Percentiles rank a stretch among this genome's conserved stretches.
Evolutionary conservation across 2,113 vertebrate species (phyloP).

Genomic region (Hystrix cristata): DNA sequence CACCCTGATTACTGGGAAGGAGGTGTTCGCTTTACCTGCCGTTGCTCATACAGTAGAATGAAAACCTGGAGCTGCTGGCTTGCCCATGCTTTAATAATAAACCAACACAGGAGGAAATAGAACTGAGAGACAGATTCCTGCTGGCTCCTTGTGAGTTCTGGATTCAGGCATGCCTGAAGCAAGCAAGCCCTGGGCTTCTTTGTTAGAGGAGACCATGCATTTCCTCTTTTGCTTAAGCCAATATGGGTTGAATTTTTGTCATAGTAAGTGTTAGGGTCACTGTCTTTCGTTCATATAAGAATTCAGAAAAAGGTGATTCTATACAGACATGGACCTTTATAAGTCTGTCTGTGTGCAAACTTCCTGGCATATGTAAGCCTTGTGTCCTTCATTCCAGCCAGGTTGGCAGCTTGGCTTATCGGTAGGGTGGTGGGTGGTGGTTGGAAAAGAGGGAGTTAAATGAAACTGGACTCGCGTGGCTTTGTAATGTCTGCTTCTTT

Average conservation of each 20-base stretch:
- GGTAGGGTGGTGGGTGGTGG: no score
- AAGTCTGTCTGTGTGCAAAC: background rate
- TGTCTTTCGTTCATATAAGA: background rate
- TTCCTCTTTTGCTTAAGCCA: slow-evolving; percentile 51
- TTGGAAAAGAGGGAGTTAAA: slow-evolving; percentile 57
- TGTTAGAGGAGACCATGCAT: background rate
- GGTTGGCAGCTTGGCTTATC: background rate
- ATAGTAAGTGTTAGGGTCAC: background rate
- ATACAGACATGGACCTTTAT: background rate
- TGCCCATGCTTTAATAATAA: slow-evolving; percentile 21
- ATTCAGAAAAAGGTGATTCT: slow-evolving; percentile 37
- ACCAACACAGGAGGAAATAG: background rate
- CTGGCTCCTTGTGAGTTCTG: background rate
- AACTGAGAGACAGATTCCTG: background rate
- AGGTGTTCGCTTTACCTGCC: background rate
- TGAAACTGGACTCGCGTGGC: background rate
- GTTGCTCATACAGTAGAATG: background rate
- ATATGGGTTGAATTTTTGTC: slow-evolving; percentile 4
- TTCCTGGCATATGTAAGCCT: background rate
- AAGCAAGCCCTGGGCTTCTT: background rate
- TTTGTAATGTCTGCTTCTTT: slow-evolving; percentile 54
- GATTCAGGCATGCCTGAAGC: background rate
- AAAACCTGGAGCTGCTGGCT: background rate
- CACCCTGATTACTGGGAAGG: background rate
- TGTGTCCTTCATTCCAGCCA: background rate